phyloP scores from a whole-genome alignment of 2,797 vertebrate species.

The Parauchenoglanis ngamensis region DNA sequence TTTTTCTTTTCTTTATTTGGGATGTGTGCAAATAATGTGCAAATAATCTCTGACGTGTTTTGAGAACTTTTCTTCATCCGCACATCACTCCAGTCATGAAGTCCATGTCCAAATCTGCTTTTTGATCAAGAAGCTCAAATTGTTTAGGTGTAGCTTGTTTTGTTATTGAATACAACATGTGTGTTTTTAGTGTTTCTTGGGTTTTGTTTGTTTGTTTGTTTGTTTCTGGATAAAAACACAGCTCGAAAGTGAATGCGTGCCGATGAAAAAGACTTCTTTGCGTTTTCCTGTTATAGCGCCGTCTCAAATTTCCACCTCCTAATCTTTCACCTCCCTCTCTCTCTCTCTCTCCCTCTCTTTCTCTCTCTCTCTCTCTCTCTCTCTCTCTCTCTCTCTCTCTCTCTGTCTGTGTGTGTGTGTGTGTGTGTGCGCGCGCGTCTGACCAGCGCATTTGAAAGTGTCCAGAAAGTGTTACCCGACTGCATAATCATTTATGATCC shows the following conservation, averaged over 20 bases:
- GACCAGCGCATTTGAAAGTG: constrained; percentile 11
- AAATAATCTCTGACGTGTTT: neutral
- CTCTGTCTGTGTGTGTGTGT: no score
- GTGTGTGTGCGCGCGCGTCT: no score
- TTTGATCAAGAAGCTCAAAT: neutral
- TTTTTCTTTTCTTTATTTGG: neutral
- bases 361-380: constrained; percentile 19
- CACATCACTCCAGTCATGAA: neutral
- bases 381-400: constrained; percentile 21
- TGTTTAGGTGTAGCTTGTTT: neutral
- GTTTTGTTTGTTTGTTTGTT: neutral
- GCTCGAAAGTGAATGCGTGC: neutral
- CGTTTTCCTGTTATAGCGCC: neutral
- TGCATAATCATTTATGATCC: neutral
- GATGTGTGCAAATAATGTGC: constrained; percentile 14
- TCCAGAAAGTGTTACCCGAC: neutral
- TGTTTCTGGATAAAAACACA: neutral
- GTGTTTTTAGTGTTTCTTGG: no score
- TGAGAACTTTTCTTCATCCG: neutral
- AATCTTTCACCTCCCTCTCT: neutral
- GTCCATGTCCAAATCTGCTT: neutral
- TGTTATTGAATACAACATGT: no score
- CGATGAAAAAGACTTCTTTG: neutral
- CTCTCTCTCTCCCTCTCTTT: constrained; percentile 22
- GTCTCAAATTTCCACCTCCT: constrained; percentile 23